phyloP scores from a whole-genome alignment of 2,888 invertebrate species.

The Pecten maximus region DNA sequence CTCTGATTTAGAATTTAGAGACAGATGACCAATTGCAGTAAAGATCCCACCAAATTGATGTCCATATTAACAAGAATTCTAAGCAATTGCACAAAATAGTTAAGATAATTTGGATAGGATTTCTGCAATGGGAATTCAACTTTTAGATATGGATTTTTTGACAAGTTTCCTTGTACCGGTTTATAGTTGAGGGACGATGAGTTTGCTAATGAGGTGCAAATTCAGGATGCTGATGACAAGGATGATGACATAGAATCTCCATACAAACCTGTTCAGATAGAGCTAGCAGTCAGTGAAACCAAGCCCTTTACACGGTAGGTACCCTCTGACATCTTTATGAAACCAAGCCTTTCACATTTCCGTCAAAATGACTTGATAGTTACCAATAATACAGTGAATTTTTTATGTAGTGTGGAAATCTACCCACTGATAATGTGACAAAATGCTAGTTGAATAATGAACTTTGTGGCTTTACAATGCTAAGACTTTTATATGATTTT shows the following conservation, averaged over 20 bases:
- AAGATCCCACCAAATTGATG: too few relatives aligned
- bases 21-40: too few relatives aligned
- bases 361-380: not conserved
- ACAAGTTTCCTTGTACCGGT: too few relatives aligned
- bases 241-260: conserved; percentile 73
- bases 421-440: not conserved
- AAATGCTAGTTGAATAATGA: not conserved
- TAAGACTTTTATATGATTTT: not conserved
- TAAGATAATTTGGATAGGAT: not conserved
- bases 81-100: too few relatives aligned
- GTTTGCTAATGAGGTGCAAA: conserved; percentile 73
- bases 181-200: conserved; percentile 77
- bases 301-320: conserved; percentile 80
- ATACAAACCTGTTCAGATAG: conserved; percentile 74
- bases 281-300: conserved; percentile 81
- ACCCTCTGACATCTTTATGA: not conserved
- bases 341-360: not conserved
- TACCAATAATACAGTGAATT: not conserved
- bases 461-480: not conserved
- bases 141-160: too few relatives aligned
- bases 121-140: too few relatives aligned
- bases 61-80: too few relatives aligned
- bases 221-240: conserved; percentile 73
- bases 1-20: too few relatives aligned
- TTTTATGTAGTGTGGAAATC: not conserved